These are phyloP conservation scores for Oppia nitens DNA, from an alignment of 1,140 invertebrate species.

Conservation along the genomic window DNA sequence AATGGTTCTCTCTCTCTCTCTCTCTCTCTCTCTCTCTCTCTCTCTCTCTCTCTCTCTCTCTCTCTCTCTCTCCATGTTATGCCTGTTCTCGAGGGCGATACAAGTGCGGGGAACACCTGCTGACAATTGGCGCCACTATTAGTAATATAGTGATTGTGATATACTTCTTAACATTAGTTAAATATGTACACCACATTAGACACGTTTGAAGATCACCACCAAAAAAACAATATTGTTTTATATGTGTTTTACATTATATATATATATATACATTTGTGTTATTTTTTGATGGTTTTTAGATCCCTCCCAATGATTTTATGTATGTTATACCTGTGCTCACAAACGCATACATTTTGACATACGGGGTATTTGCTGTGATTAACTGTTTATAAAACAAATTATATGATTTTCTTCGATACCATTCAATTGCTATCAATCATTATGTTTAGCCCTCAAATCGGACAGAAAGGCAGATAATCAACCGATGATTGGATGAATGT, in stretches of 20 bases:
- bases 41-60: too few relatives aligned
- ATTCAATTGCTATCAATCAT: neutral
- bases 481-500: too few relatives aligned
- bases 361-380: neutral
- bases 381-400: neutral
- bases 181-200: too few relatives aligned
- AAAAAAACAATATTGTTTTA: too few relatives aligned
- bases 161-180: neutral
- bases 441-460: neutral
- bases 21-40: too few relatives aligned
- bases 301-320: neutral
- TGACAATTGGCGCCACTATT: neutral
- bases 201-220: too few relatives aligned
- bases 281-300: neutral
- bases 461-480: neutral
- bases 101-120: neutral
- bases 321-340: conserved; percentile 25
- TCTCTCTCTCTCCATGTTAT: too few relatives aligned
- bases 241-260: too few relatives aligned
- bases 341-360: too few relatives aligned
- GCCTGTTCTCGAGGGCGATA: too few relatives aligned
- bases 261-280: neutral
- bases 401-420: too few relatives aligned
- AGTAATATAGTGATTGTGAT: neutral
- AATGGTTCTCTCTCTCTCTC: neutral